Evolutionary conservation across 2,797 vertebrate genomes (phyloP), one percentile per base, ranked within the genome.

Genomic region (Sciurus carolinensis): DNA sequence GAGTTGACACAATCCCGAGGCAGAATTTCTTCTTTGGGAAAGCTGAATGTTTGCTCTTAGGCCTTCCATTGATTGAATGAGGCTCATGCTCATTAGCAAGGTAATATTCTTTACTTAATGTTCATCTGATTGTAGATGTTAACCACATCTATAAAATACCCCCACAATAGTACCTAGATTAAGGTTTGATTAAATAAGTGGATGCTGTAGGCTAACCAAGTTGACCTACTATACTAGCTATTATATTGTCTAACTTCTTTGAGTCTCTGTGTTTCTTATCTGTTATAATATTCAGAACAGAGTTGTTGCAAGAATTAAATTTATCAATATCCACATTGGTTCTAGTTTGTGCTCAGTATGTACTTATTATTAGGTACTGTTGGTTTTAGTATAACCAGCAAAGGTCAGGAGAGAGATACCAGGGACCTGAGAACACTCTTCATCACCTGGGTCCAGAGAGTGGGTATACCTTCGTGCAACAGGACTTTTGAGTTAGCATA

Each of bases 61-160:
- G 7, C 15, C 64, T 81, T 81, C 26, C 76, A 24, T 64, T 72
- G 39, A 73, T 59, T 54, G 64, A 17, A 39, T 3, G 8, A 69
- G 42, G 24, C 66, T 54, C 71, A 33, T 44, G 22, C 11, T 57
- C 67, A 36, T 83, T 90, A 52, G 42, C 7, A 17, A 80, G 57
- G 77, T 54, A 67, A 64, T 84, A 12, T 39, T 42, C n/a, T 73
- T 94, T 85, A 39, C n/a, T 77, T 59, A 83, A 79, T 92, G 28
- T 50, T 17, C 33, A 83, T 5, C 22, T 54, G n/a, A 72, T 39
- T 64, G 9, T 71, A 59, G 20, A 28, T 64, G 11, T 36, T 30
- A 47, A 73, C n/a, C 44, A 42, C 14, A 36, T n/a, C 18, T 59
- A 33, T 22, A 39, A 86, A 89, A 73, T 50, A 4, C 5, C 14